A percentile compares a stretch with the other conserved stretches of the same genome.
Evolutionary conservation across 2,797 vertebrate species (phyloP).

Genomic region (Tolypeutes matacus): DNA sequence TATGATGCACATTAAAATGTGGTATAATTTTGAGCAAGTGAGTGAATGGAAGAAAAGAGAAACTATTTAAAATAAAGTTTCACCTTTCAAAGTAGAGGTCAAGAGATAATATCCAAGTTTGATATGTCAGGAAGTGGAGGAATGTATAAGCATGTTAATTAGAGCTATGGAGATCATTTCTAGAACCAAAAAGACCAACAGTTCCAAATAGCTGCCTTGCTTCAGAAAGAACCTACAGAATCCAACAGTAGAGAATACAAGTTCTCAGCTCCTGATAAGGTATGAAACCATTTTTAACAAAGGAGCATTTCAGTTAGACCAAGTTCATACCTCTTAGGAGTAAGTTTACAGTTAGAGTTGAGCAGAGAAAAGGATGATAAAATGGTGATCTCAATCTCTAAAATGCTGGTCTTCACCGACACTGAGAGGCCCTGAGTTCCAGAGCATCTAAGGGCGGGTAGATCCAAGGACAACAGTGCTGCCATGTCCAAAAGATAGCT

Average conservation of each 20-base stretch:
- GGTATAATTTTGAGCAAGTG: background rate
- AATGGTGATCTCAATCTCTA: background rate
- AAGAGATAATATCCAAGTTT: background rate
- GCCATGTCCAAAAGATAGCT: background rate
- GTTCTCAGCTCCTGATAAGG: background rate
- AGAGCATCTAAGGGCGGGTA: background rate
- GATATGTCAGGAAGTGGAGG: background rate
- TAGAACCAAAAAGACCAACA: background rate
- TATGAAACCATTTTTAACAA: background rate
- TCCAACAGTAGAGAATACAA: background rate
- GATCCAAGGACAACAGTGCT: background rate
- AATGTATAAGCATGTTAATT: background rate
- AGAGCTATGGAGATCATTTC: background rate
- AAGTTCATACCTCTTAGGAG: background rate
- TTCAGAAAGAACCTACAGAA: constrained; percentile 24
- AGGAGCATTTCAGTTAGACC: background rate
- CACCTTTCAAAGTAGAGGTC: background rate
- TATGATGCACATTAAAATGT: background rate
- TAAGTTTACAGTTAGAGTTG: background rate
- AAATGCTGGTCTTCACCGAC: background rate
- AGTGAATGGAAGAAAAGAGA: background rate
- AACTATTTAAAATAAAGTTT: constrained; percentile 18
- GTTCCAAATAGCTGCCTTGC: background rate
- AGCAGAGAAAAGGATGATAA: background rate
- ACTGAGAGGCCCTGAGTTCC: background rate